Base-by-base conservation (phyloP, 2,888 invertebrate species). In the Tetranychus piercei region DNA sequence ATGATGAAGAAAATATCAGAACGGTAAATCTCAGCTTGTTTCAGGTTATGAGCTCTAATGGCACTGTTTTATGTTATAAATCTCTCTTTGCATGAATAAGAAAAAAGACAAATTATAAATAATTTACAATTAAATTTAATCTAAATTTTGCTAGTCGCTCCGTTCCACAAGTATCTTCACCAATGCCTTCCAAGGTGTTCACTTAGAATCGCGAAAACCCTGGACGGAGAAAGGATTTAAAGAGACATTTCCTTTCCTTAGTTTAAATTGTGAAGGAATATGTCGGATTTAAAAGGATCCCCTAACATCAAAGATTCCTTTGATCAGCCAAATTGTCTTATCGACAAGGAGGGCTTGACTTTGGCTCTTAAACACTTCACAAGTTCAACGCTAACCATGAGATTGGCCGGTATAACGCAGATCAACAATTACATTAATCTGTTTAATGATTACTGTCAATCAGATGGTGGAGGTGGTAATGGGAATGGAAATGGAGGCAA, bases 321-420 rank as follows among this genome's bases (percentile, higher is more conserved):
- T 43, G 23, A 22, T n/a, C 34, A 55, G 34, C 44, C 67, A 43
- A 70, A 71, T 23, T 76, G 76, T 65, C 75, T 76, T 18, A 76
- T 78, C 71, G 79, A 79, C 69, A 78, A 78, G 64, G 94, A 94
- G 81, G 94, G 94, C 0, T 84, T 95, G 66, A 90, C 91, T 76
- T 84, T 94, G 78, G 94, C 94, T n/a, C 94, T 93, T 82, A 95
- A 95, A 82, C 94, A 94, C 83, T 94, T 95, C 82, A 92, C 91
- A 77, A 94, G 94, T 79, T 91, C 92, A 74, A 95, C 94, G 0
- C 82, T 95, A 76, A 94, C 94, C 0, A 94, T 95, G 90, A 86
- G 94, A 76, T 83, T 95, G 75, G 92, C 94, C 15, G 94, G 95
- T 76, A 91, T 95, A 80, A 89, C 92, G 20, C 94, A 95, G 83